Percentiles rank a stretch among this genome's conserved stretches.
These are phyloP conservation scores for Lindbergichthys nudifrons DNA, from an alignment of 2,797 vertebrate species.

Conservation along the genomic window DNA sequence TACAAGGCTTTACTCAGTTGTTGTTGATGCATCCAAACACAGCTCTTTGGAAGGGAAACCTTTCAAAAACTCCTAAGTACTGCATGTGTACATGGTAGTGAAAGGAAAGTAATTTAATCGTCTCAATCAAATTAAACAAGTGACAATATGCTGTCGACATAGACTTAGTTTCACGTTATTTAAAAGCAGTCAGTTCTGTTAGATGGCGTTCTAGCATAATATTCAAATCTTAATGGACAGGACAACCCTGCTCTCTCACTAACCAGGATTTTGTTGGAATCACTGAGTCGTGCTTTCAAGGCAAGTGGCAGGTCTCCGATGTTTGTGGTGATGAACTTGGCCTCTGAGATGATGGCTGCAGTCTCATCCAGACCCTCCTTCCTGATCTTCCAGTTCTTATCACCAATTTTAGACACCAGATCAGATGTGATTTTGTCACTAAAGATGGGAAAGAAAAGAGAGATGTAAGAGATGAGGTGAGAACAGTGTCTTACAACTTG, in stretches of 20 bases:
- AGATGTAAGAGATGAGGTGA: neutral
- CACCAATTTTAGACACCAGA: slow-evolving; percentile 92
- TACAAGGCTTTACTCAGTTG: neutral
- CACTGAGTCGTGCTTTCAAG: slow-evolving; percentile 92
- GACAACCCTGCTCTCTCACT: slow-evolving; percentile 23
- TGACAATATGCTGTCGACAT: no score
- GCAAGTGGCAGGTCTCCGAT: slow-evolving; percentile 93
- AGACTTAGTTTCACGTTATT: no score
- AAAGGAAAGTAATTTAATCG: no score
- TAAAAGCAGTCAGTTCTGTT: no score
- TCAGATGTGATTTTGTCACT: slow-evolving; percentile 96
- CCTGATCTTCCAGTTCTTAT: slow-evolving; percentile 99
- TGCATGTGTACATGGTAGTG: no score
- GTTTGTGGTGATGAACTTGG: slow-evolving; percentile 93
- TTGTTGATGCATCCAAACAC: no score
- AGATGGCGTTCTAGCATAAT: no score
- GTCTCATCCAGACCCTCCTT: slow-evolving; percentile 97
- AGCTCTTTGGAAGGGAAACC: no score
- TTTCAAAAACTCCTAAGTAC: no score
- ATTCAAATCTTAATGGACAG: neutral
- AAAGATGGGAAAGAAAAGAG: neutral
- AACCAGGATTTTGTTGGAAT: slow-evolving; percentile 99
- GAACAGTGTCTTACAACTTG: neutral
- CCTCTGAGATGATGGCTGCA: slow-evolving; percentile 92
- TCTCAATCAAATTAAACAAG: no score